Evolutionary conservation across 1,140 invertebrate genomes (phyloP).

Genomic region (Potamilus streckersoni): DNA sequence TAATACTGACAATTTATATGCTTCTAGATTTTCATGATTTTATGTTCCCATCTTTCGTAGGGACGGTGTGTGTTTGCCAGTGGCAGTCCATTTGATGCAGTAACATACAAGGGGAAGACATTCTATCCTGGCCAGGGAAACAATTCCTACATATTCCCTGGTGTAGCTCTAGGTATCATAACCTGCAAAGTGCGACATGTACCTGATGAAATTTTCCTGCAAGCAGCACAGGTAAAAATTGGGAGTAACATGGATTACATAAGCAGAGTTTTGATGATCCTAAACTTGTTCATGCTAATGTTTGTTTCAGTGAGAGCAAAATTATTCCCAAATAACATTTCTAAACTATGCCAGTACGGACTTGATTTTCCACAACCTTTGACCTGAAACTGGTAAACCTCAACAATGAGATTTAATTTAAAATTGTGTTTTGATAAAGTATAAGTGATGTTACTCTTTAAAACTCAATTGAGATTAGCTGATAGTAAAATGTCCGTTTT

Average conservation of each 20-base stretch:
- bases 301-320: too few species aligned
- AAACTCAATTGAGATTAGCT: too few species aligned
- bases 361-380: too few species aligned
- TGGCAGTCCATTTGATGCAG: constrained; percentile 66
- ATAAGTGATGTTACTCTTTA: too few species aligned
- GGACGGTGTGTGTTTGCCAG: constrained; percentile 66
- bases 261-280: background rate
- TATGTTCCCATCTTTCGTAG: constrained; percentile 34
- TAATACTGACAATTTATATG: too few species aligned
- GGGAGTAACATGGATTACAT: background rate
- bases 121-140: constrained; percentile 66
- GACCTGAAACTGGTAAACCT: too few species aligned
- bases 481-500: too few species aligned
- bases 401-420: too few species aligned
- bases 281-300: too few species aligned
- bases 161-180: constrained; percentile 63
- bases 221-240: constrained; percentile 61
- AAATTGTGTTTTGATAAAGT: too few species aligned
- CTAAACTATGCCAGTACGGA: too few species aligned
- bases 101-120: constrained; percentile 53
- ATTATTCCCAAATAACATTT: too few species aligned
- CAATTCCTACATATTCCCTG: constrained; percentile 69
- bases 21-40: constrained; percentile 3
- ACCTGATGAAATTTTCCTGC: constrained; percentile 64
- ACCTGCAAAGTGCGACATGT: constrained; percentile 60